These are phyloP conservation scores for Hipparchia sbordonii DNA, from an alignment of 2,888 invertebrate genomes.

Conservation along the genomic window DNA sequence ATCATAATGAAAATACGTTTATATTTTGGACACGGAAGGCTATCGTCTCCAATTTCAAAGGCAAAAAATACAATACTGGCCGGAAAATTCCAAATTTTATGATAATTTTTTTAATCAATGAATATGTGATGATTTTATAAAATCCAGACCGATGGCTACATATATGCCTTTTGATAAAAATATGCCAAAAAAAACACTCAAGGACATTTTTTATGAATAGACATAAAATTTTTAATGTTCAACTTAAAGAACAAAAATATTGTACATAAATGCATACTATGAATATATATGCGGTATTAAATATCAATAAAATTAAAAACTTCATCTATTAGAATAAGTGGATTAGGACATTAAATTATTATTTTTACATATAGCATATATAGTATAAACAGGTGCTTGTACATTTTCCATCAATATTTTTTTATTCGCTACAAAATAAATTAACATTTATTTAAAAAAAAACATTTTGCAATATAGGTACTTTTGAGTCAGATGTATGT, in stretches of 20 bases:
- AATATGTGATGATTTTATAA: background rate
- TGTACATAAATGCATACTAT: background rate
- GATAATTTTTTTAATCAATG: background rate
- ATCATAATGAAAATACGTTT: too few species aligned
- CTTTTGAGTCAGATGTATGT: background rate
- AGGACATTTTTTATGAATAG: background rate
- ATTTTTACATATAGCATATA: background rate
- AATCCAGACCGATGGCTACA: background rate
- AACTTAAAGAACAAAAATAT: background rate
- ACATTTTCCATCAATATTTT: background rate
- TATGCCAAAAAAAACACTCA: background rate
- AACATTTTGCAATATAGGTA: background rate
- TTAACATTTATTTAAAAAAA: background rate
- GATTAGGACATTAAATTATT: constrained; percentile 6
- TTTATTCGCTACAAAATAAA: background rate
- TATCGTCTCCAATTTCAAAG: too few species aligned
- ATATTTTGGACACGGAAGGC: too few species aligned
- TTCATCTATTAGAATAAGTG: background rate
- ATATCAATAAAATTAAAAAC: background rate
- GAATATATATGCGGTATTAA: background rate
- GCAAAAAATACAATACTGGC: too few species aligned
- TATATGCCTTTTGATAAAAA: background rate
- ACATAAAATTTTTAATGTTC: background rate
- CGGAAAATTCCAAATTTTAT: too few species aligned
- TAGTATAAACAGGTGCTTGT: background rate